Base-by-base conservation (phyloP, 1,140 invertebrate species). In the Drosophila sp. region DNA sequence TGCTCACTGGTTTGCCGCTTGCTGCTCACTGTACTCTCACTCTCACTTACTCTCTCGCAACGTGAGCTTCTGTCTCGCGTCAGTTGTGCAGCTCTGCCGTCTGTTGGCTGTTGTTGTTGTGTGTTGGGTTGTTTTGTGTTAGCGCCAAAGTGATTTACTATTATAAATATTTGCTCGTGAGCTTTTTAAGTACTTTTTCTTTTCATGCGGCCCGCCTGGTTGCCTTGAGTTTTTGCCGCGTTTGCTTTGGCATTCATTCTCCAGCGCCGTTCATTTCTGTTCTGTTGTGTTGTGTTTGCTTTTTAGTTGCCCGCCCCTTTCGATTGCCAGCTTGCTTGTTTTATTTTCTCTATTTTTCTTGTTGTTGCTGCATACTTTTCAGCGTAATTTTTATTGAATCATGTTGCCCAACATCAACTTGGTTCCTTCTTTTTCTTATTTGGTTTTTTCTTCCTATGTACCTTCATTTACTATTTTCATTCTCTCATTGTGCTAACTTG, bases 161-260 rank as follows among this genome's bases (percentile, higher is more conserved):
- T 87, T 87, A 87, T 87, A 89, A 87, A 87, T 87, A 87, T 87
- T 87, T 87, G 83, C 80, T 89, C 69, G 79, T 89, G 80, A 87
- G 83, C 83, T 87, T 83, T 89, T 89, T 87, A 87, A 87, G 83
- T 89, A 89, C 83, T 87, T 86, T 84, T 86, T 87, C 83, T 77
- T 87, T 72, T 79, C 61, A 71, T 56, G 56, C 54, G 51, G 27
- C 67, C 50, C 41, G 41, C 40, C 25, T 56, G 54, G 21, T 32
- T 66, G 69, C 62, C 62, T 62, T 69, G 34, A 40, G 36, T 64
- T 89, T 64, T 78, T 43, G 79, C 78, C 72, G 74, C 76, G 67
- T 86, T 86, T 89, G 83, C 79, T 81, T 86, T 43, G 45, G 25
- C 76, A 76, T 80, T 84, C 77, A 65, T 72, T 84, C 62, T 65